These are phyloP conservation scores for Gonioctena quinquepunctata DNA, from an alignment of 1,140 invertebrate species.

Conservation along the genomic window DNA sequence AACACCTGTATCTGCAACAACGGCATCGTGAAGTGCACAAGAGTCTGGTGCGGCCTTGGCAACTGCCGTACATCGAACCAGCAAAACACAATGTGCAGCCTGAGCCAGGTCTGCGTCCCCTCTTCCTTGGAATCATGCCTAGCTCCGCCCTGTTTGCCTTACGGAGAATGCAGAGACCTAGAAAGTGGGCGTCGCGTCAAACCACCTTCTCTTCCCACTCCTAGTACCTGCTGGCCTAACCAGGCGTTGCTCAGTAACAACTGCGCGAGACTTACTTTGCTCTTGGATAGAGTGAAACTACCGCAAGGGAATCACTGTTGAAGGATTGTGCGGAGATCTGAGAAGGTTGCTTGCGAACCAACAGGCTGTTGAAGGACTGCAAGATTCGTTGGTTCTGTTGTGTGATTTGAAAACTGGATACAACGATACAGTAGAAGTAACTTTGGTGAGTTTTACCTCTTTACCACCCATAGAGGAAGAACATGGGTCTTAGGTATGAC, in stretches of 20 bases:
- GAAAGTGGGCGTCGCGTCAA: constrained; percentile 74
- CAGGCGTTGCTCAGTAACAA: constrained; percentile 66
- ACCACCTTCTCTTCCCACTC: constrained; percentile 72
- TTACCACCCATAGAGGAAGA: no score
- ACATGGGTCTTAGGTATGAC: no score
- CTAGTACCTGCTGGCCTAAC: constrained; percentile 80
- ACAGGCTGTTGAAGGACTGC: constrained; percentile 60
- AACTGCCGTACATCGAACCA: constrained; percentile 69
- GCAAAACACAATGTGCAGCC: constrained; percentile 58
- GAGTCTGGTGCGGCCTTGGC: constrained; percentile 82
- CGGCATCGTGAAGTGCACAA: constrained; percentile 76
- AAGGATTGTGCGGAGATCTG: constrained; percentile 70
- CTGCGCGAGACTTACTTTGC: constrained; percentile 75
- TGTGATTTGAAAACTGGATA: constrained; percentile 80
- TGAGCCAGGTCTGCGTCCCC: constrained; percentile 76
- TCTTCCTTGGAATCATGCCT: constrained; percentile 76
- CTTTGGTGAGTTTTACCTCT: constrained; percentile 74
- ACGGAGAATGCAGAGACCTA: constrained; percentile 80
- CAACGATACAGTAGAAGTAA: constrained; percentile 85
- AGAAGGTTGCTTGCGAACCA: constrained; percentile 68
- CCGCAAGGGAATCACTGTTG: constrained; percentile 72
- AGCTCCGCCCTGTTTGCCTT: constrained; percentile 73
- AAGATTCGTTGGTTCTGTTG: constrained; percentile 68
- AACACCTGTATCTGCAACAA: constrained; percentile 80
- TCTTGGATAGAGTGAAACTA: constrained; percentile 69